Base-by-base conservation (phyloP, 2,113 vertebrate genomes). In the Microtus richardsoni region DNA sequence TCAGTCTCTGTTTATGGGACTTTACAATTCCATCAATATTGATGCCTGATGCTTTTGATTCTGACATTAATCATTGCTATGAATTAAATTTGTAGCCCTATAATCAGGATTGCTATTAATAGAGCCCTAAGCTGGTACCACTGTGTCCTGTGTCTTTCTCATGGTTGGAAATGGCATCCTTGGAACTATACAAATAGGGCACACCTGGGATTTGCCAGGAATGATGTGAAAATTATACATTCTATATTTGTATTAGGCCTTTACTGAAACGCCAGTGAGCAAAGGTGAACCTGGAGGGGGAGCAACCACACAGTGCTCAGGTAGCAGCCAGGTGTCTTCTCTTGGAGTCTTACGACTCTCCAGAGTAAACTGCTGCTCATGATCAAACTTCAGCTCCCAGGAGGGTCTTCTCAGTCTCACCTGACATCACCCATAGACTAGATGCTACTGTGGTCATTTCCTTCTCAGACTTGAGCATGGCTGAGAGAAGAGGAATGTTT, bases 81-180 rank as follows among this genome's bases (percentile, higher is more conserved):
- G 98, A 98, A 98, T 98, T 98, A 98, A 98, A 98, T 98, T 97
- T 98, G 97, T 98, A 98, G 98, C 98, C 98, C 98, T 98, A 98
- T 98, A 98, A 98, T 98, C 98, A 98, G 98, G 96, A 95, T 96
- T 97, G 97, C 98, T 98, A 98, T 98, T 98, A 98, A 98, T 98
- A 98, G 98, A 98, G 97, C 97, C 98, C 97, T 97, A 95, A 98
- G 98, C 98, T 98, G 98, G 98, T 95, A 92, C 96, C 96, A 96
- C 80, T 95, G 97, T 88, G 95, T 52, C 60, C 28, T 95, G 44
- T 98, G 97, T 96, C 98, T 98, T 97, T 97, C 98, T 98, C 95
- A 97, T 98, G 98, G 97, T 98, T 97, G 98, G 97, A 97, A 98
- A 96, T 44, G 79, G 98, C 97, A 98, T 97, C 98, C 97, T 96